Base-by-base conservation (phyloP, 1,140 invertebrate species). In the Xylocopa sonorina region DNA sequence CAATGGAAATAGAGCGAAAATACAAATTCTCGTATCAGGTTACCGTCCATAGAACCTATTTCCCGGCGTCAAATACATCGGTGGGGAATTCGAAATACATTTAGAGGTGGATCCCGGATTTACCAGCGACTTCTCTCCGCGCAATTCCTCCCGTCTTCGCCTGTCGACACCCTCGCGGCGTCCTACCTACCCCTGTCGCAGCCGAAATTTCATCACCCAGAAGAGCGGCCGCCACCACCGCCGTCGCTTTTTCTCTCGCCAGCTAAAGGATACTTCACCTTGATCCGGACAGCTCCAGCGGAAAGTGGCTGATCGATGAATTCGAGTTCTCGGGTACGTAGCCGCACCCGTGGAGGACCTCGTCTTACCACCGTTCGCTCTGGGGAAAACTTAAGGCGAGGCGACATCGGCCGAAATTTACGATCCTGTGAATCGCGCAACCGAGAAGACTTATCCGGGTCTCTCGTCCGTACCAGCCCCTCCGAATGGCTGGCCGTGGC, bases 301-400 rank as follows among this genome's bases (percentile, higher is more conserved):
- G 78, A 81, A 85, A 81, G 87, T 84, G 83, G 80, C 84, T 87
- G 87, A 89, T 89, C 88, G 88, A 89, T 89, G 85, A 85, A 89
- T 89, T 89, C 80, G 82, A 81, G 77, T 87, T 88, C 81, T 81
- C 82, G 63, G 73, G 82, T 51, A 50, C 63, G 57, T 34, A 16
- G 24, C 51, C 57, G n/a, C n/a, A n/a, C n/a, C n/a, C n/a, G n/a
- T n/a, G 41, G 6, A 27, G 51, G 50, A 60, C 66, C 64, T 64
- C 46, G 41, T 64, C 81, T 80, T 81, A n/a, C n/a, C n/a, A n/a
- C 67, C 80, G 66, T n/a, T 51, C 58, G 63, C 76, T 85, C 82
- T 72, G 80, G 79, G 58, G 71, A 80, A 80, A 84, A 81, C 84
- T 88, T 80, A 85, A 83, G 81, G 71, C 80, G 60, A 41, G 71